Evolutionary conservation across 2,113 vertebrate genomes (phyloP).

Genomic region (Mustela nigripes): DNA sequence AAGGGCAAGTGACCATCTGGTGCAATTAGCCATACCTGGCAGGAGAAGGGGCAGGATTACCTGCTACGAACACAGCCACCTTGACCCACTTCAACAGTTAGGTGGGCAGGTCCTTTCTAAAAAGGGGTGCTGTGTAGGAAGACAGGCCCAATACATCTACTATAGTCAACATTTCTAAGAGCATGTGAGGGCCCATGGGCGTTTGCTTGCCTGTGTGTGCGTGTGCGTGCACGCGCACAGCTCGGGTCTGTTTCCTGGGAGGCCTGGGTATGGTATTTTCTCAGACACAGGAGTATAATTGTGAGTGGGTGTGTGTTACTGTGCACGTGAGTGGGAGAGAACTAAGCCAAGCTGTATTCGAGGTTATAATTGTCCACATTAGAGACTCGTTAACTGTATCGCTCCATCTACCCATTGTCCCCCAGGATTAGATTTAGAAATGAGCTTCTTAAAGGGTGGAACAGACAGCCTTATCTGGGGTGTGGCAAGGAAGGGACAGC

Average conservation of each 20-base stretch:
- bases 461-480: background rate
- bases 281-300: constrained; percentile 55
- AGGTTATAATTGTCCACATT: constrained; percentile 67
- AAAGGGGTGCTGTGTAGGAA: background rate
- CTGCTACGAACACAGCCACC: background rate
- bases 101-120: background rate
- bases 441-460: constrained; percentile 58
- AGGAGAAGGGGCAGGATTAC: background rate
- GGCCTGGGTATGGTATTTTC: constrained; percentile 42
- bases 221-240: background rate
- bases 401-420: constrained; percentile 12
- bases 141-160: background rate
- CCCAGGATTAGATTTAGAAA: constrained; percentile 55
- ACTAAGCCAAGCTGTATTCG: constrained; percentile 18
- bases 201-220: background rate
- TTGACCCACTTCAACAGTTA: background rate
- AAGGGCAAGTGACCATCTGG: background rate
- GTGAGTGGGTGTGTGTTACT: constrained; percentile 56
- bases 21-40: background rate
- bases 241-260: constrained; percentile 20
- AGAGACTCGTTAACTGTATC: constrained; percentile 71
- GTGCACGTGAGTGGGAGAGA: constrained; percentile 39
- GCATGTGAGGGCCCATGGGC: background rate
- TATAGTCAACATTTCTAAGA: background rate
- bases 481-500: background rate